Evolutionary conservation across 2,113 vertebrate genomes (phyloP).

Genomic region (Pheucticus melanocephalus): DNA sequence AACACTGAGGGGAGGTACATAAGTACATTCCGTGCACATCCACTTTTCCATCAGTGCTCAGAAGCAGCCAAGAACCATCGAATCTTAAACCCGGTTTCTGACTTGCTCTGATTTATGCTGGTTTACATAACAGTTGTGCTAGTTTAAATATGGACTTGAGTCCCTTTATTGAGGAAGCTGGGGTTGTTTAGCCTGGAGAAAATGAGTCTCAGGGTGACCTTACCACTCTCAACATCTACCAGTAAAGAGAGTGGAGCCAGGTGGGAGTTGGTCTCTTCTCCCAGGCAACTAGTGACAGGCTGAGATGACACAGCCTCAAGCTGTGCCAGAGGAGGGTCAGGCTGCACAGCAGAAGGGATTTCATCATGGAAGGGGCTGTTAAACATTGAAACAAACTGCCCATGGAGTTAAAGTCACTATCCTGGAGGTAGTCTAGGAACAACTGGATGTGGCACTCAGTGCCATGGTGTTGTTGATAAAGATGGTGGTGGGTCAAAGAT

Average conservation of each 20-base stretch:
- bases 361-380: background rate
- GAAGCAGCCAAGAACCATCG: background rate
- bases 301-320: background rate
- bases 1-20: background rate
- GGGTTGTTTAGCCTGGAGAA: background rate
- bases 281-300: rapidly evolving
- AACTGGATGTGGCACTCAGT: background rate
- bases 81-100: background rate
- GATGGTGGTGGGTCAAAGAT: background rate
- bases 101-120: background rate
- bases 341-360: background rate
- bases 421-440: background rate
- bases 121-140: background rate
- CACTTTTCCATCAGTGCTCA: background rate
- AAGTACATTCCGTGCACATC: background rate
- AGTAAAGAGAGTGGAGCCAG: background rate
- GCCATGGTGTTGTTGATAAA: background rate
- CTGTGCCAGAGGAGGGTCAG: background rate
- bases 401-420: background rate
- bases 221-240: background rate
- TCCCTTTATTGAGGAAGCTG: background rate
- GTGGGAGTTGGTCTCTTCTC: background rate
- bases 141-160: background rate
- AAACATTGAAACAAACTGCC: background rate
- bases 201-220: background rate